Conservation (phyloP, 64 coral and sea anemone species). For the Dendrophyllia cribrosa region DNA sequence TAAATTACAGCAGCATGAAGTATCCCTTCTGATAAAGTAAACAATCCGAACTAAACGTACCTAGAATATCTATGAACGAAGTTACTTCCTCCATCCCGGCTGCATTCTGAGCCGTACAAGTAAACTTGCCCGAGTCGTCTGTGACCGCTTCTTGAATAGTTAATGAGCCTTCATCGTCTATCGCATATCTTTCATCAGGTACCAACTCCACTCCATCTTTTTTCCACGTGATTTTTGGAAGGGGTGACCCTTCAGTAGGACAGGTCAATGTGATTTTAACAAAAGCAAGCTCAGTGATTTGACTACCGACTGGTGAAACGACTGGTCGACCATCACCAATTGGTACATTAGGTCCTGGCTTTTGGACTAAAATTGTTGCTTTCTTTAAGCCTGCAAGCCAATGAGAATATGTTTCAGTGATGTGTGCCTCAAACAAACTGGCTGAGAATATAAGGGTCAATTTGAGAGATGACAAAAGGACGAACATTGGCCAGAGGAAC, state of each 20-base stretch:
- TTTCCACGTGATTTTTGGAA: slow-evolving; percentile 52
- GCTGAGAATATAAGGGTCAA: neutral
- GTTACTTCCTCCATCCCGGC: slow-evolving; percentile 19
- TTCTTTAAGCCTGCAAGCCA: slow-evolving; percentile 22
- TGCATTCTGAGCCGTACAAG: slow-evolving; percentile 56
- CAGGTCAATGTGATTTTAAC: slow-evolving; percentile 40
- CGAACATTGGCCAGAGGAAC: too few species aligned
- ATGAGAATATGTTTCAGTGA: neutral
- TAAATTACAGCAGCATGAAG: too few species aligned
- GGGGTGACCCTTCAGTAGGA: slow-evolving; percentile 38
- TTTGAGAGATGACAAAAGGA: too few species aligned
- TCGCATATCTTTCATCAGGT: slow-evolving; percentile 5
- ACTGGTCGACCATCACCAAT: slow-evolving; percentile 35
- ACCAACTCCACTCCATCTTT: slow-evolving; percentile 51
- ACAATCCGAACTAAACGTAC: neutral
- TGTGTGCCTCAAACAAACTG: neutral
- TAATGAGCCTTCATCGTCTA: slow-evolving; percentile 46
- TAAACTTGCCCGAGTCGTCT: slow-evolving; percentile 42
- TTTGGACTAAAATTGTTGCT: slow-evolving; percentile 61
- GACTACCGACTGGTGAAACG: slow-evolving; percentile 51
- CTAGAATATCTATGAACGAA: slow-evolving; percentile 37
- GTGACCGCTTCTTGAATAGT: slow-evolving; percentile 10
- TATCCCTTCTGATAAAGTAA: neutral
- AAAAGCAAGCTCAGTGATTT: slow-evolving; percentile 41
- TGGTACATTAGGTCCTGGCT: slow-evolving; percentile 32